A percentile compares a stretch with the other conserved stretches of the same genome.
These are phyloP conservation scores for Ophioderma brevispina DNA, from an alignment of 35 echinoderm and acorn worm species.

Conservation along the genomic window DNA sequence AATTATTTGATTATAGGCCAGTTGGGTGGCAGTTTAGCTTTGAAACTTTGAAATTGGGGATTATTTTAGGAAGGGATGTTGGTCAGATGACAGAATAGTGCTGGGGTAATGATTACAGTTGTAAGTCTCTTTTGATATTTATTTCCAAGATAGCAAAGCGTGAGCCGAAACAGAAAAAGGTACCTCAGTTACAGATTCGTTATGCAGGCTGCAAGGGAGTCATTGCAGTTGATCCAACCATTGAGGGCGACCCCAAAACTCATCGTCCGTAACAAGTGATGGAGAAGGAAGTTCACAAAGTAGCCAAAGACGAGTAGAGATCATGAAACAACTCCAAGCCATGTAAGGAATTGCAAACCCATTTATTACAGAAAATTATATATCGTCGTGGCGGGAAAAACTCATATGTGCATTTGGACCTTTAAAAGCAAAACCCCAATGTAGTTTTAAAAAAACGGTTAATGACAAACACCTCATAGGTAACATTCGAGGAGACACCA, in stretches of 20 bases:
- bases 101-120: neutral
- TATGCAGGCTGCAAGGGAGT: constrained; percentile 30
- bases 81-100: neutral
- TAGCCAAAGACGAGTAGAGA: neutral
- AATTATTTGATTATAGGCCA: neutral
- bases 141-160: neutral
- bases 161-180: neutral
- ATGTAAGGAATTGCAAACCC: no score
- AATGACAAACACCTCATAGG: no score
- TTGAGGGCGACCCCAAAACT: constrained; percentile 16
- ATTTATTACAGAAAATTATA: no score
- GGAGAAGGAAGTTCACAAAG: constrained; percentile 13
- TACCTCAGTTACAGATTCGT: constrained; percentile 23
- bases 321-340: constrained; percentile 21
- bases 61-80: no score
- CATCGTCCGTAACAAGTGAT: neutral
- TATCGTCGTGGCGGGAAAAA: no score
- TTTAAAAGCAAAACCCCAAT: no score
- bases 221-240: neutral
- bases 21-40: no score
- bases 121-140: neutral
- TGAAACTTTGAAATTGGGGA: no score
- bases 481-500: no score
- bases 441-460: no score
- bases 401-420: no score